Conservation (phyloP, 2,888 invertebrate species). For the Clepsis dumicolana region DNA sequence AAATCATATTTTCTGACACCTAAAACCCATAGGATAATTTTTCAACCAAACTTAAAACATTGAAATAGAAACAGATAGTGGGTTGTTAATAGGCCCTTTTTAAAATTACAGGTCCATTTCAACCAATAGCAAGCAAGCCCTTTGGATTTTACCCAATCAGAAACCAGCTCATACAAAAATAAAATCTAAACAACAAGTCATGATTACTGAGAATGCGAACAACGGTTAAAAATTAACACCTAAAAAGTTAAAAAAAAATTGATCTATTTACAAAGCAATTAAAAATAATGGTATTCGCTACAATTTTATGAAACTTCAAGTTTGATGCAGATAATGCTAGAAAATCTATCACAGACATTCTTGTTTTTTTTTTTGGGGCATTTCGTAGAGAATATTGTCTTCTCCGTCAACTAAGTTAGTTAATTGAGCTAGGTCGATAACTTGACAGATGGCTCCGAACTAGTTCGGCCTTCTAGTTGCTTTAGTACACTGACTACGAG, state of each 20-base stretch:
- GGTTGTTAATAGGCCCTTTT: background rate
- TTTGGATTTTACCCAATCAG: background rate
- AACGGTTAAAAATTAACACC: background rate
- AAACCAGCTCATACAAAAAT: background rate
- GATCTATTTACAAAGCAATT: conserved; percentile 25
- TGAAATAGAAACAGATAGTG: background rate
- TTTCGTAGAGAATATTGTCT: too few species aligned
- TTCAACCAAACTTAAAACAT: too few species aligned
- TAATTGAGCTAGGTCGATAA: too few species aligned
- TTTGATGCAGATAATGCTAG: conserved; percentile 11
- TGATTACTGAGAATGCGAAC: background rate
- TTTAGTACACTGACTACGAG: too few species aligned
- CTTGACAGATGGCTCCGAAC: too few species aligned
- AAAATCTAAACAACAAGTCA: background rate
- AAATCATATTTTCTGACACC: background rate
- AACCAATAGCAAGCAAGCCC: background rate
- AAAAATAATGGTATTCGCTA: conserved; percentile 1
- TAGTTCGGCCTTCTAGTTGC: too few species aligned
- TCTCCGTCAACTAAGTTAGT: too few species aligned
- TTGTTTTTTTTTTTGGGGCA: background rate
- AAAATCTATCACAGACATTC: conserved; percentile 30
- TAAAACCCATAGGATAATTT: background rate
- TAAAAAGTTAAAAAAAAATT: conserved; percentile 9
- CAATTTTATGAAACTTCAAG: background rate
- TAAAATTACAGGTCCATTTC: background rate